These are phyloP conservation scores for Capreolus pygargus DNA, from an alignment of 2,113 vertebrate genomes.

Conservation along the genomic window DNA sequence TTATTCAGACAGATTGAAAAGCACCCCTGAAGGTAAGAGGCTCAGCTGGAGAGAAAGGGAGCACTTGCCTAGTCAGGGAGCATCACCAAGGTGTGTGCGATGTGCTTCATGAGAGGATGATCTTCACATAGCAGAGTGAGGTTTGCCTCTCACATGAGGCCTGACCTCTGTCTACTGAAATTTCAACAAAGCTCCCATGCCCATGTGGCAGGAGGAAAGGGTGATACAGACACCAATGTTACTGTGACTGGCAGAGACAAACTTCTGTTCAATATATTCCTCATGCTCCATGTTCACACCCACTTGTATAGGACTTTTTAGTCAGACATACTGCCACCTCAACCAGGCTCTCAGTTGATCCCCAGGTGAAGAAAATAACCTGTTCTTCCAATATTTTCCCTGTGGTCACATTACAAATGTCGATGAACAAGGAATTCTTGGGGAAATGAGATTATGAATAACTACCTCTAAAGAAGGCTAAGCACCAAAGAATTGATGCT, in stretches of 20 bases:
- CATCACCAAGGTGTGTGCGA: rapidly evolving
- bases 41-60: background rate
- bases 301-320: background rate
- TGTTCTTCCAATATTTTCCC: background rate
- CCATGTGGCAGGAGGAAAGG: background rate
- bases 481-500: background rate
- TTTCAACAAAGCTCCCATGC: background rate
- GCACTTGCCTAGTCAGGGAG: background rate
- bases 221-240: rapidly evolving
- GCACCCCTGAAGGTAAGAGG: background rate
- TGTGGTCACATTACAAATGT: background rate
- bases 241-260: background rate
- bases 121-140: background rate
- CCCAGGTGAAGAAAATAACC: background rate
- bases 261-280: background rate
- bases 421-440: background rate
- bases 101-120: background rate
- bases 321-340: too few species aligned
- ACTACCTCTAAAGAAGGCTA: background rate
- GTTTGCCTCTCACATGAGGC: background rate
- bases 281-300: background rate
- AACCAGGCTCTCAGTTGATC: background rate
- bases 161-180: background rate
- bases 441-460: background rate
- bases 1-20: background rate